Evolutionary conservation across 1,140 invertebrate genomes (phyloP).

Genomic region (Macrotrachela quadricornifera): DNA sequence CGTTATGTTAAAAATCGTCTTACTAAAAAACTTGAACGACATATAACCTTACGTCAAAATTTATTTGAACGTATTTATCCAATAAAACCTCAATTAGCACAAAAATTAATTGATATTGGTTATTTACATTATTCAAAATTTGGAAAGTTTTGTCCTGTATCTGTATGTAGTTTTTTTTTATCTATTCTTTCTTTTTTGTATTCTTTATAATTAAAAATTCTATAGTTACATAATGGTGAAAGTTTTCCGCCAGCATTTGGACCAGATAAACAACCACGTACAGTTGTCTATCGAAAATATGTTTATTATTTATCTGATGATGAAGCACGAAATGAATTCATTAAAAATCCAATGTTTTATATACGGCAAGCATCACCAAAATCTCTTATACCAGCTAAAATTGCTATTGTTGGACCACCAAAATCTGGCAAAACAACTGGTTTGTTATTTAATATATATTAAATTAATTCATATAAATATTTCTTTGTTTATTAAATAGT

Average conservation of each 20-base stretch:
- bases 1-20: conserved; percentile 26
- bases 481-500: conserved; percentile 16
- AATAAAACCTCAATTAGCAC: conserved; percentile 19
- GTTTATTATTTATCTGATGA: conserved; percentile 24
- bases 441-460: conserved; percentile 13
- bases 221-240: conserved; percentile 21
- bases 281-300: conserved; percentile 24
- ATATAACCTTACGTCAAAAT: conserved; percentile 19
- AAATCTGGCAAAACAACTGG: conserved; percentile 30
- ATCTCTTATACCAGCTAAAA: conserved; percentile 25
- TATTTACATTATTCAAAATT: conserved; percentile 30
- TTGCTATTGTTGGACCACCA: conserved; percentile 29
- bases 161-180: conserved; percentile 12
- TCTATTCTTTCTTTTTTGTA: not conserved
- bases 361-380: conserved; percentile 22
- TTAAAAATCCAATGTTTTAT: conserved; percentile 22
- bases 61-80: conserved; percentile 29
- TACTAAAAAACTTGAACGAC: conserved; percentile 21
- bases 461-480: not conserved
- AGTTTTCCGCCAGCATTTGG: conserved; percentile 26
- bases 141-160: conserved; percentile 29
- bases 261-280: conserved; percentile 17
- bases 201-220: no score
- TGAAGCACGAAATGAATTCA: conserved; percentile 19
- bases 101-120: conserved; percentile 21